Base-by-base conservation (phyloP, 2,797 vertebrate species). In the Lepidocolaptes lacrymiger region DNA sequence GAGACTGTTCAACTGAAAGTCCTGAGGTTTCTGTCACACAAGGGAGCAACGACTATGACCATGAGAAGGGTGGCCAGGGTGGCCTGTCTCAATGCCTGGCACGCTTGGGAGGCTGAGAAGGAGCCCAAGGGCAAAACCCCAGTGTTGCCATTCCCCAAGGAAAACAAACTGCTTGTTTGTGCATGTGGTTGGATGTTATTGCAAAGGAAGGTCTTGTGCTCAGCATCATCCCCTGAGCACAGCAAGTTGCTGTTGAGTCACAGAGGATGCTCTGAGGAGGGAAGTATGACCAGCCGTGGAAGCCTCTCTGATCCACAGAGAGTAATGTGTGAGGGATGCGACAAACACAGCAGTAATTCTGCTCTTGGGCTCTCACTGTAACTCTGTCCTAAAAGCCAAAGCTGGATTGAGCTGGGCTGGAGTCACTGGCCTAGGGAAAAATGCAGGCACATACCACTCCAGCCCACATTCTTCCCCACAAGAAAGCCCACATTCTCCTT, bases 381-480 rank as follows among this genome's bases (percentile, higher is more conserved):
- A 49, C 61, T 74, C 12, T 44, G 84, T 89, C 86, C 89, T 89
- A 51, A 74, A 92, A 85, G 67, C 48, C 85, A 54, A 92, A 91
- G 94, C 92, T 95, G 91, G 93, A 96, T 90, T 91, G 84, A 95
- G 56, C 94, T 94, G 88, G 94, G 74, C 77, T 91, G 87, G 84
- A 95, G 84, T 94, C 72, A 61, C 74, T 96, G 92, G 94, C 88
- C 74, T 41, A 74, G 67, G 54, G 85, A 95, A 96, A 95, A 93
- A 93, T 93, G 92, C 88, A 94, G 93, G 76, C 95, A 91, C 95
- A 96, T 96, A 94, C 94, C 94, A 92, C 64, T 69, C 52, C 92
- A 92, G 93, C 92, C 95, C 94, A 96, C 96, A 96, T 63, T 94
- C 88, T 93, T 84, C 92, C 75, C 86, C 92, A 93, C 95, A 94